A percentile compares a stretch with the other conserved stretches of the same genome.
Evolutionary conservation across 2,888 invertebrate genomes (phyloP).

Genomic region (Eristalis arbustorum): DNA sequence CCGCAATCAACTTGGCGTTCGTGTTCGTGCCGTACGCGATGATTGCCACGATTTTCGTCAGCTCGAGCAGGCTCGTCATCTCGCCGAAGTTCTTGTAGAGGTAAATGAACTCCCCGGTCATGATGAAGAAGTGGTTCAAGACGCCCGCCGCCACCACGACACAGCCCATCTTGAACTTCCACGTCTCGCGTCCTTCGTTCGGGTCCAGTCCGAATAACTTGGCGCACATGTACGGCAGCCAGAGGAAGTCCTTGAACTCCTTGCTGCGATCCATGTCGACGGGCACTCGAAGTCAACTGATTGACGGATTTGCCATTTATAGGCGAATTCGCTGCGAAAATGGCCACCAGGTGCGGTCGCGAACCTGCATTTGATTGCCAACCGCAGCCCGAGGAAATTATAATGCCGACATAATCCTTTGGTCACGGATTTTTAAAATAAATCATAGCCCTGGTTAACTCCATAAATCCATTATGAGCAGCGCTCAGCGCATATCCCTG

Average conservation of each 20-base stretch:
- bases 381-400: background rate
- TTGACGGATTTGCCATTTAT: background rate
- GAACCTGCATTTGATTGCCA: background rate
- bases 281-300: background rate
- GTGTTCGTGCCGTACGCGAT: conserved; percentile 53
- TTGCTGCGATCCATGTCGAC: conserved; percentile 30
- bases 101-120: conserved; percentile 67
- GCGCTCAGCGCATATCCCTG: background rate
- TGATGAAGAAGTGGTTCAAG: conserved; percentile 32
- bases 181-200: conserved; percentile 3
- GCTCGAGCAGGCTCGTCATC: conserved; percentile 75
- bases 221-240: conserved; percentile 46
- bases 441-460: background rate
- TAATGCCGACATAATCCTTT: background rate
- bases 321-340: background rate
- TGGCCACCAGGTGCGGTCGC: background rate
- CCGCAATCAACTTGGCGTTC: conserved; percentile 45
- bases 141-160: conserved; percentile 7
- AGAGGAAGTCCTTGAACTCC: conserved; percentile 47
- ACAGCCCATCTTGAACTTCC: conserved; percentile 33
- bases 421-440: background rate
- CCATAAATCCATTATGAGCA: background rate
- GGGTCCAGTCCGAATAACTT: conserved; percentile 31
- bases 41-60: conserved; percentile 71
- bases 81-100: conserved; percentile 72